Base-by-base conservation (phyloP, 2,797 vertebrate species). In the Neosalanx taihuensis region DNA sequence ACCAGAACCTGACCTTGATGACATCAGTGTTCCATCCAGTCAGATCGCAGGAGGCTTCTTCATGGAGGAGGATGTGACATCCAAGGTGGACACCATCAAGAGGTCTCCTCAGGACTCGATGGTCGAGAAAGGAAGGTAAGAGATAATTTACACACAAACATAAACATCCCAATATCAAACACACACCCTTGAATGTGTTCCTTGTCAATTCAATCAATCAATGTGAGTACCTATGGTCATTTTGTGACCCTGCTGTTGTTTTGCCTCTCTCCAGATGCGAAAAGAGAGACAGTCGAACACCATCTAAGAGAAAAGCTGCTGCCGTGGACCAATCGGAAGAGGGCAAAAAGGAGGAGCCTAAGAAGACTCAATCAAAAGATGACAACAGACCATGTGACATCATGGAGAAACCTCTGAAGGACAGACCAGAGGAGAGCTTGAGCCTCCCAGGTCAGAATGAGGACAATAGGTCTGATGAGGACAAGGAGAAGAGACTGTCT, bases 51-150 rank as follows among this genome's bases (percentile, higher is more conserved):
- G 72, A 23, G 76, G 74, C 26, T 84, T 88, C 79, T 88, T 86
- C 84, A 72, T 89, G 75, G 86, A 86, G 30, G 88, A 87, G 33
- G 84, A 86, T 6, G 60, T 18, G 80, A 85, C 70, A 6, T 88
- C 83, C 61, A 89, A 85, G 76, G 37, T 3, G 31, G 86, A 89
- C 62, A 87, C 89, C 12, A 88, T 90, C 78, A 90, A 89, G 89
- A 84, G 87, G 74, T 84, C 81, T 84, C 86, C 88, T 68, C 0
- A 74, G 88, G 18, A 64, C 7, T 41, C 56, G 5, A 23, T 41
- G 67, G 63, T 33, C 18, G 29, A 33, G 64, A 59, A 63, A 10
- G 13, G 57, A 67, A 46, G 77, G 91, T 92, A 81, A 91, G 91
- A 91, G 88, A 35, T 41, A 26, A 67, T 64, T 56, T 62, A 29